Base-by-base conservation (phyloP, 2,113 vertebrate species). In the Heterotis niloticus region DNA sequence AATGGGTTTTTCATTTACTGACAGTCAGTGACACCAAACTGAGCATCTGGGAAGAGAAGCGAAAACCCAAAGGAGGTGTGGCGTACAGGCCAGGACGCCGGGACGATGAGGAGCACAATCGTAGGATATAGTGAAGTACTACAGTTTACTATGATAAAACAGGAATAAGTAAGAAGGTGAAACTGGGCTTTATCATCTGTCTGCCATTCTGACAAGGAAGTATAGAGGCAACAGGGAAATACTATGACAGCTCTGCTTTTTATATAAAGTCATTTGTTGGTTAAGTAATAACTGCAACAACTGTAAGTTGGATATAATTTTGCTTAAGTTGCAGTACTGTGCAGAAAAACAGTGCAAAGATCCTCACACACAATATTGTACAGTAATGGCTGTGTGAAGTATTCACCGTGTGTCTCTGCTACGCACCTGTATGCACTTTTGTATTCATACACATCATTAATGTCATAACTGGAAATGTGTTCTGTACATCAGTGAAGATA, bases 271-370 rank as follows among this genome's bases (percentile, higher is more conserved):
- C 83, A 82, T 85, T 84, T 86, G 89, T 83, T 0, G 28, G 80
- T 86, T 82, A 88, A 87, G 81, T 85, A 85, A 87, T 85, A 44
- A 85, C 85, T 82, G 79, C 78, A 86, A n/a, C 77, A 26, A 77
- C 78, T 4, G 77, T 79, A 64, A 14, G 1, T 29, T 83, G 0
- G 5, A 76, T 18, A 82, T 78, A 5, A 7, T 54, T 0, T 1
- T 69, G 65, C 56, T 54, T 51, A 10, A 24, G 10, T 29, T 54
- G 13, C 78, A 12, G 44, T 44, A 70, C 23, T 0, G 26, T 24
- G 18, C 11, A 72, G 11, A 12, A 51, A 54, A 34, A 23, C 44
- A 44, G 34, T n/a, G n/a, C n/a, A n/a, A n/a, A n/a, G n/a, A n/a
- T n/a, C n/a, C n/a, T n/a, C n/a, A n/a, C n/a, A n/a, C n/a, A n/a